Evolutionary conservation across 2,888 invertebrate genomes (phyloP).

Genomic region (Oscheius sp.): DNA sequence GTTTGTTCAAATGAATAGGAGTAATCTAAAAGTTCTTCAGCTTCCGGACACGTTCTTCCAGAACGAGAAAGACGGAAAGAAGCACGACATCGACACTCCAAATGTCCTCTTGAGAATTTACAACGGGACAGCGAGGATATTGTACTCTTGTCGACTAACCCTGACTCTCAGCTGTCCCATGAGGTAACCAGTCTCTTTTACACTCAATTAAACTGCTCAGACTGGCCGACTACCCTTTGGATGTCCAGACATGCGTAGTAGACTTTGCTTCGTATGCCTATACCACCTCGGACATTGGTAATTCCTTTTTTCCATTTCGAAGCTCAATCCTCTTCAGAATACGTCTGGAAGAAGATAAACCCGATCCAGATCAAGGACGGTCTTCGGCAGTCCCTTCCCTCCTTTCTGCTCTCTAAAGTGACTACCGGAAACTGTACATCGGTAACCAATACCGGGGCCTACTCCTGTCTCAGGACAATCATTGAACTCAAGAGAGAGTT

Average conservation of each 20-base stretch:
- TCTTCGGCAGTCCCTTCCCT: constrained; percentile 80
- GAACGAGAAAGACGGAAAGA: constrained; percentile 94
- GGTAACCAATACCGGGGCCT: constrained; percentile 87
- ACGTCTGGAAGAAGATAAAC: constrained; percentile 90
- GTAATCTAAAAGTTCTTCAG: constrained; percentile 16
- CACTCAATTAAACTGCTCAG: constrained; percentile 10
- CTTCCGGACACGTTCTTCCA: constrained; percentile 69
- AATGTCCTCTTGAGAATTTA: constrained; percentile 95
- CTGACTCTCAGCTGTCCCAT: constrained; percentile 94
- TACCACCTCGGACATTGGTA: constrained; percentile 89
- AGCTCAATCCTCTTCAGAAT: constrained; percentile 76
- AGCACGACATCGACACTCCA: constrained; percentile 74
- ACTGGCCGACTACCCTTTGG: constrained; percentile 84
- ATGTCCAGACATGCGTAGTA: constrained; percentile 83
- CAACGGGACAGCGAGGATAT: constrained; percentile 84
- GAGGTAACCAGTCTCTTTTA: constrained; percentile 84
- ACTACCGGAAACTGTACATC: constrained; percentile 95
- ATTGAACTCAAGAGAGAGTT: constrained; percentile 81
- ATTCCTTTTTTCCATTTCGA: background rate
- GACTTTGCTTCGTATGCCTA: constrained; percentile 97
- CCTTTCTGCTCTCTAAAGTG: constrained; percentile 93
- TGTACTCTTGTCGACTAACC: constrained; percentile 95
- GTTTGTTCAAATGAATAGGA: constrained; percentile 15
- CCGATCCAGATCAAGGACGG: constrained; percentile 83
- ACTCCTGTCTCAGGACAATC: constrained; percentile 69